These are phyloP conservation scores for Grantiella picta DNA, from an alignment of 2,113 vertebrate genomes.

Conservation along the genomic window DNA sequence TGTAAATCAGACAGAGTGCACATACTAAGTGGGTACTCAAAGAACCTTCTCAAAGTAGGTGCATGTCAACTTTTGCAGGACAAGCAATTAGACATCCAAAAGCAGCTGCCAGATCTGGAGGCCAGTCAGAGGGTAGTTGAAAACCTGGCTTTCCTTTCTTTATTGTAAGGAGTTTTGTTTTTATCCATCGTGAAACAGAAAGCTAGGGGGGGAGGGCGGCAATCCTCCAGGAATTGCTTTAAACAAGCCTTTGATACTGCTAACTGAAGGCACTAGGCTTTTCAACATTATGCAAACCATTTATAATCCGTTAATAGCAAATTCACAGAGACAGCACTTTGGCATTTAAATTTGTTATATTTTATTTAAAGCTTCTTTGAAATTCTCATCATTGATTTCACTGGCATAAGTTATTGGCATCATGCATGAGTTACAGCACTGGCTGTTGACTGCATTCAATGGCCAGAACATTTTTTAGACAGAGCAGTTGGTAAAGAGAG, in stretches of 20 bases:
- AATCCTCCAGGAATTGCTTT: slow-evolving; percentile 69
- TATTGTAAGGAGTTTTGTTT: slow-evolving; percentile 60
- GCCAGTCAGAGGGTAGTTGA: slow-evolving; percentile 42
- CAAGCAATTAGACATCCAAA: slow-evolving; percentile 54
- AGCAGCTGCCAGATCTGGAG: slow-evolving; percentile 51
- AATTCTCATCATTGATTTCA: slow-evolving; percentile 68
- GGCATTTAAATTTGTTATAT: slow-evolving; percentile 70
- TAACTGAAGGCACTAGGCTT: slow-evolving; percentile 65
- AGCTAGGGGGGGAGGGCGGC: background rate
- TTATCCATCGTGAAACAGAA: slow-evolving; percentile 62
- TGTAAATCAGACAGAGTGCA: background rate
- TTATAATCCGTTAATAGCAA: slow-evolving; percentile 70
- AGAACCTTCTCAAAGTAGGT: slow-evolving; percentile 33
- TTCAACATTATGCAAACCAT: slow-evolving; percentile 68
- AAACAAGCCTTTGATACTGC: slow-evolving; percentile 68
- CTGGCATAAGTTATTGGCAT: slow-evolving; percentile 65
- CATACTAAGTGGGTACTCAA: background rate
- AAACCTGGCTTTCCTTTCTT: slow-evolving; percentile 54
- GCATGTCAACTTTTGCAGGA: slow-evolving; percentile 39
- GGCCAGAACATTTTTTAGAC: slow-evolving; percentile 29
- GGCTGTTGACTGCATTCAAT: slow-evolving; percentile 52
- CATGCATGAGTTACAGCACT: slow-evolving; percentile 41
- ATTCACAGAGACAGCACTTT: slow-evolving; percentile 61
- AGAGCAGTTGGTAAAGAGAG: slow-evolving; percentile 26
- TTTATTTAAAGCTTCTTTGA: slow-evolving; percentile 72